Base-by-base conservation (phyloP, 2,888 invertebrate species). In the Perdita meconis region DNA sequence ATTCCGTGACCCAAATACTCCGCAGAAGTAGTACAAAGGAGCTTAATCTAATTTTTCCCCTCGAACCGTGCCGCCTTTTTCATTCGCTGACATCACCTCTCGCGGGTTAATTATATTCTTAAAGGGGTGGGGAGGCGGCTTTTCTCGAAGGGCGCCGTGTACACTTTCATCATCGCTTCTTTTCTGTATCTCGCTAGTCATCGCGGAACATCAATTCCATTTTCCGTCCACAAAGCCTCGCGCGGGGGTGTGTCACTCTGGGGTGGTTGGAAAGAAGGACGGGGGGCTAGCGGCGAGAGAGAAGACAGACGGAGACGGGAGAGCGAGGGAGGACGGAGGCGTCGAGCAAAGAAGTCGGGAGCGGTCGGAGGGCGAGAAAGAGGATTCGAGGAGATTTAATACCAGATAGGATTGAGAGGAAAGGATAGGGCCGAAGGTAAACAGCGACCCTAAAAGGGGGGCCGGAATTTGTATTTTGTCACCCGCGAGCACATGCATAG, bases 321-420 rank as follows among this genome's bases (percentile, higher is more conserved):
- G 8, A 1, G 24, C 22, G 4, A 22, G 59, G 36, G 12, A 34
- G 30, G n/a, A 12, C 1, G 26, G 30, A 22, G 36, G 1, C 38
- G 16, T 38, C 44, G 63, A 50, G 77, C 71, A 83, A 82, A 83
- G 80, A 83, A 82, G 68, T 69, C 69, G 83, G 81, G 83, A 82
- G 84, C 82, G 81, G 69, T 50, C 19, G 56, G n/a, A 57, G 53
- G 69, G 59, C 63, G 79, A 82, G 80, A 86, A 87, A 87, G 76
- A 81, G 82, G 89, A 87, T 90, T 90, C 87, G 86, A 84, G 78
- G 84, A 89, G 90, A 91, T 91, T 90, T 91, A 90, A 91, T 90
- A 91, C 83, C 86, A 91, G 90, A 91, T 90, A 91, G 85, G 89
- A 91, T 91, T 90, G 90, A 90, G 74, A 72, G 79, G 72, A 70